phyloP scores from a whole-genome alignment of 2,888 invertebrate genomes.

The Adela reaumurella region DNA sequence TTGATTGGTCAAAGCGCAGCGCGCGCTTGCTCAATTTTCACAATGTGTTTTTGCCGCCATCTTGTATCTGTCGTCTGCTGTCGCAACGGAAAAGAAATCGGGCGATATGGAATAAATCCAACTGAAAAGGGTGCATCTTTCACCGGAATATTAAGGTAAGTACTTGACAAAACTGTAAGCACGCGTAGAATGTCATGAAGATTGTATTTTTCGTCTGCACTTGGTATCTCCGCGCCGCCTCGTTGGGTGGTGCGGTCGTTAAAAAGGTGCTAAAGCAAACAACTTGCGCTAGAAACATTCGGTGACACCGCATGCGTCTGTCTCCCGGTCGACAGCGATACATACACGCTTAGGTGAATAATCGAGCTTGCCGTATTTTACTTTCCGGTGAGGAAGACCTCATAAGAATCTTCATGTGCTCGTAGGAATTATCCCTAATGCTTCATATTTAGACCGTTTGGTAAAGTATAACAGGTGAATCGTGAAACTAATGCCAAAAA shows the following conservation, averaged over 20 bases:
- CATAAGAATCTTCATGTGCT: too few relatives aligned
- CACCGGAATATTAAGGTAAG: slow-evolving; percentile 24
- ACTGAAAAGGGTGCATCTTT: slow-evolving; percentile 40
- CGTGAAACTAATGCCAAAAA: too few relatives aligned
- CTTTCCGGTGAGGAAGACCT: too few relatives aligned
- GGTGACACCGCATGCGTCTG: not conserved
- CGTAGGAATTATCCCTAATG: too few relatives aligned
- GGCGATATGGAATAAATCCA: slow-evolving; percentile 20
- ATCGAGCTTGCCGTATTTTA: too few relatives aligned
- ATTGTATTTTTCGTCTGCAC: slow-evolving; percentile 36
- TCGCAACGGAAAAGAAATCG: slow-evolving; percentile 9
- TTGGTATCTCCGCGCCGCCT: slow-evolving; percentile 59
- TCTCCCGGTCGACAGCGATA: not conserved
- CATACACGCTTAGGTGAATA: too few relatives aligned
- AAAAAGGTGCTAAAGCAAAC: slow-evolving; percentile 51
- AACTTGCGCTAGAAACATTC: slow-evolving; percentile 14
- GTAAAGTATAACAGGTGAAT: too few relatives aligned
- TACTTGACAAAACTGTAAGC: slow-evolving; percentile 6
- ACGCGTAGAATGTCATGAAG: not conserved
- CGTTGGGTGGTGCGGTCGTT: slow-evolving; percentile 56
- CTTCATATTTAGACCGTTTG: too few relatives aligned
- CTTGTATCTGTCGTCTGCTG: slow-evolving; percentile 21
- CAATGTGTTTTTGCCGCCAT: slow-evolving; percentile 30
- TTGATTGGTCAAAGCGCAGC: slow-evolving; percentile 34
- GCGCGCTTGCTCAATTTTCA: slow-evolving; percentile 3